phyloP scores from a whole-genome alignment of 1,140 invertebrate genomes.

The Gonioctena quinquepunctata region DNA sequence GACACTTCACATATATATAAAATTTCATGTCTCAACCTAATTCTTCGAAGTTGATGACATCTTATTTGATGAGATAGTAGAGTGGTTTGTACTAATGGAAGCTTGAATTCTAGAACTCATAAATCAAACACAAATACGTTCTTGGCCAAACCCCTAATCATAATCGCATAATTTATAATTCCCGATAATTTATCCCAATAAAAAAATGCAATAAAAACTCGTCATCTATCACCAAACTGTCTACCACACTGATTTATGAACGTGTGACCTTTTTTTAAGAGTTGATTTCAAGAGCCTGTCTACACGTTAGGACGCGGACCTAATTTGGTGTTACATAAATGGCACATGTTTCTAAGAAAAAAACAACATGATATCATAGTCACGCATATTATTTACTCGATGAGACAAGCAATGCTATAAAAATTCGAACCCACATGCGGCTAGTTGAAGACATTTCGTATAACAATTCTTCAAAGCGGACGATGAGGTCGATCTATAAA shows the following conservation, averaged over 20 bases:
- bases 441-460: not conserved
- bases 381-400: not conserved
- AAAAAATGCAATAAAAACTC: no score
- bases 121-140: no score
- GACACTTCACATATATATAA: no score
- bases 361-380: not conserved
- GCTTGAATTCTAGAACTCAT: no score
- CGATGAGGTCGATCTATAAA: not conserved
- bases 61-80: no score
- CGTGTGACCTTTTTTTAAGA: not conserved
- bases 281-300: not conserved
- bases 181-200: no score
- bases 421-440: not conserved
- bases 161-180: no score
- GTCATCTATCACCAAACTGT: not conserved
- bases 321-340: not conserved
- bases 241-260: not conserved
- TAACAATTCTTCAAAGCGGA: not conserved
- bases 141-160: no score
- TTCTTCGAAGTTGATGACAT: no score
- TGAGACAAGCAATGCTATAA: no score
- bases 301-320: not conserved
- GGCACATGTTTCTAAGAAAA: not conserved
- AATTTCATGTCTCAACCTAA: no score
- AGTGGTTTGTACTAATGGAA: no score